These are phyloP conservation scores for Psilopogon haemacephalus DNA, from an alignment of 2,113 vertebrate species.

Conservation along the genomic window DNA sequence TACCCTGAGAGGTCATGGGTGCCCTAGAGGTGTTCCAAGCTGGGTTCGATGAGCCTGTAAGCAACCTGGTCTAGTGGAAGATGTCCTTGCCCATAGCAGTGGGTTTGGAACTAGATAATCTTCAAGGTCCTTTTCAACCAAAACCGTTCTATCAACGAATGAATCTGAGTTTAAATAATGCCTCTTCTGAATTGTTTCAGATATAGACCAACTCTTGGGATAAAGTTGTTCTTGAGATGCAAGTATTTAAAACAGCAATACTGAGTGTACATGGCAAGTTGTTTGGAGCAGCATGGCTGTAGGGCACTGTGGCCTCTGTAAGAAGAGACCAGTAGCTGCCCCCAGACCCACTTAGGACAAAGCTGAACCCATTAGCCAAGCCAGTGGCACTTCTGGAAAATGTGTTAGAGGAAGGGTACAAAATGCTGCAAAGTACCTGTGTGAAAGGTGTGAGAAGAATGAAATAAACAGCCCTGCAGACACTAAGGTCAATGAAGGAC, in stretches of 20 bases:
- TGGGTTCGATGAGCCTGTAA: too few relatives aligned
- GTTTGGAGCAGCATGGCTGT: not conserved
- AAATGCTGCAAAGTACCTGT: not conserved
- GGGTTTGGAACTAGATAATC: too few relatives aligned
- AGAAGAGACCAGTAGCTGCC: not conserved
- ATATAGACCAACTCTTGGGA: not conserved
- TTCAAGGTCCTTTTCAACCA: too few relatives aligned
- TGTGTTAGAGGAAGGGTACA: not conserved
- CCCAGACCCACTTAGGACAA: not conserved
- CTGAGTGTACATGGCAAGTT: not conserved
- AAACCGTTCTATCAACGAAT: too few relatives aligned
- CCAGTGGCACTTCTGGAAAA: not conserved
- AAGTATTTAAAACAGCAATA: not conserved
- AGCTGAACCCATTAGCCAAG: not conserved
- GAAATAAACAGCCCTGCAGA: not conserved
- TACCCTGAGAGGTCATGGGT: too few relatives aligned
- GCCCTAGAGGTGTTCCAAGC: too few relatives aligned
- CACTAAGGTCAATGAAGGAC: not conserved
- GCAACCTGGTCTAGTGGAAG: too few relatives aligned
- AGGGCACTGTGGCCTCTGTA: not conserved
- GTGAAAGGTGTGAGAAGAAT: not conserved
- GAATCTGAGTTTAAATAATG: not conserved
- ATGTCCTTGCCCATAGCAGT: too few relatives aligned
- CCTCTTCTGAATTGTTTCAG: not conserved
- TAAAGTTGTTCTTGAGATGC: not conserved